These are phyloP conservation scores for Plecotus auritus DNA, from an alignment of 2,113 vertebrate genomes.

Conservation along the genomic window DNA sequence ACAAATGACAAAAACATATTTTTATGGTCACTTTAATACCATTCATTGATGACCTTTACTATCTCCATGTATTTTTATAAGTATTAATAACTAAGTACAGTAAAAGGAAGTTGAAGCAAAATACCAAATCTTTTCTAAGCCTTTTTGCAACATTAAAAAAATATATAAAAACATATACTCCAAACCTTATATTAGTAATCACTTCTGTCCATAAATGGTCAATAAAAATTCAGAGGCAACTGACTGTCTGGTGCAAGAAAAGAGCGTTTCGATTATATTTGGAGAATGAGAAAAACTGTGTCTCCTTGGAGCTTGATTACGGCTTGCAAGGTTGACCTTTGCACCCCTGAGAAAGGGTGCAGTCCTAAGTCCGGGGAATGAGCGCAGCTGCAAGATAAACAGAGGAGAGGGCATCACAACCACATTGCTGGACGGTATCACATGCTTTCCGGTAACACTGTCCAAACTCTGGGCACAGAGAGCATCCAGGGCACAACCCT, in stretches of 20 bases:
- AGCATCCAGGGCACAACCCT: background rate
- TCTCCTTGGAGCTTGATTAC: constrained; percentile 84
- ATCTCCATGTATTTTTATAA: background rate
- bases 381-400: constrained; percentile 85
- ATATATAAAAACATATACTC: background rate
- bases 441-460: background rate
- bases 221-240: constrained; percentile 94
- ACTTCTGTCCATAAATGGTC: constrained; percentile 96
- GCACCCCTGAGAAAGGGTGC: constrained; percentile 90
- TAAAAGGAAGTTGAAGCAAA: constrained; percentile 13
- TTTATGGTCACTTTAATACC: background rate
- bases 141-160: background rate
- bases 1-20: background rate
- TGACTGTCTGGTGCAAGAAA: constrained; percentile 86
- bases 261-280: constrained; percentile 85
- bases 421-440: rapidly evolving
- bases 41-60: background rate
- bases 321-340: constrained; percentile 92
- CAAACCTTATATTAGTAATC: constrained; percentile 82
- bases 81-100: background rate
- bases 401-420: background rate
- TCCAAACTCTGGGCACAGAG: background rate
- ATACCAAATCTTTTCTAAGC: background rate
- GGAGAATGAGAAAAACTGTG: constrained; percentile 87
- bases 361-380: constrained; percentile 94